Evolutionary conservation across 2,797 vertebrate species (phyloP).

Genomic region (Spinus olivaceus): DNA sequence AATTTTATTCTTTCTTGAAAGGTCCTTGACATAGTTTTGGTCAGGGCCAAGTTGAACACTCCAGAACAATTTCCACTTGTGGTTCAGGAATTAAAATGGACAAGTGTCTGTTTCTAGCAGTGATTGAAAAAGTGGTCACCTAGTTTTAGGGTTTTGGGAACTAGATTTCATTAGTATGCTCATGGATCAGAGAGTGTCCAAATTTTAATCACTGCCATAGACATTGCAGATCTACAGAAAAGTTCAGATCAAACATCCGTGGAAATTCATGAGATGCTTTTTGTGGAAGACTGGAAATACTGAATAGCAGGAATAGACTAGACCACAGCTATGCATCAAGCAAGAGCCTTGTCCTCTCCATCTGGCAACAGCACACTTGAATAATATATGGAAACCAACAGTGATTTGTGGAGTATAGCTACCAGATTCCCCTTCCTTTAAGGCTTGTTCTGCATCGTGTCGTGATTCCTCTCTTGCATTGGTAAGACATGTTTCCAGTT

Average conservation of each 20-base stretch:
- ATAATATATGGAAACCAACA: neutral
- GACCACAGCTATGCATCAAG: neutral
- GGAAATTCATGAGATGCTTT: neutral
- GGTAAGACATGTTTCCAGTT: neutral
- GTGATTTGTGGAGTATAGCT: neutral
- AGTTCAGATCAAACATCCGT: neutral
- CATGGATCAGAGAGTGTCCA: neutral
- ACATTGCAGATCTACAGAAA: neutral
- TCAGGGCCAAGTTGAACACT: neutral
- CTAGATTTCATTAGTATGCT: neutral
- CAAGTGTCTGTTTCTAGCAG: neutral
- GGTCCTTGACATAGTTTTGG: neutral
- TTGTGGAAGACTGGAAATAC: neutral
- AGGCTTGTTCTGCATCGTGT: neutral
- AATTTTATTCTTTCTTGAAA: neutral
- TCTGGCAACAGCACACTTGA: neutral
- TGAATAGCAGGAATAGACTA: neutral
- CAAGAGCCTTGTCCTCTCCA: neutral
- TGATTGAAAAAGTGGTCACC: neutral
- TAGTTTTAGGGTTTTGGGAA: fast-evolving
- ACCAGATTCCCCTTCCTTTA: neutral
- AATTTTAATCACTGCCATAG: neutral
- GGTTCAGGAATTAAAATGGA: neutral
- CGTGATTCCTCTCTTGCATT: neutral
- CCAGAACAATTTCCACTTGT: neutral